Evolutionary conservation across 2,113 vertebrate species (phyloP).

Genomic region (Paramisgurnus dabryanus): DNA sequence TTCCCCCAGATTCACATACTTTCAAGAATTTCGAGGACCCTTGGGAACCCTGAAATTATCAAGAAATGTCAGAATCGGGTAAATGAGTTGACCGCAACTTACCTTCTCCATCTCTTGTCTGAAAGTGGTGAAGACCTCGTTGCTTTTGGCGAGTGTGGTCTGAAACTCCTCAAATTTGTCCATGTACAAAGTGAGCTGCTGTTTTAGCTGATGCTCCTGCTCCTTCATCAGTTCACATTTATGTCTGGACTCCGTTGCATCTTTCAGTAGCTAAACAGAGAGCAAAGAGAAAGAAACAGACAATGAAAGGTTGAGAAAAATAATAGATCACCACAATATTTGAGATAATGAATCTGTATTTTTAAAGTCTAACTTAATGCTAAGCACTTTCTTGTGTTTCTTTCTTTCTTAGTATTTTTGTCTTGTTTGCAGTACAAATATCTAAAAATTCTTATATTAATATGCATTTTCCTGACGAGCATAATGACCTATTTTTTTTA

Average conservation of each 20-base stretch:
- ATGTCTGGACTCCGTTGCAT: slow-evolving; percentile 92
- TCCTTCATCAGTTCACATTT: slow-evolving; percentile 98
- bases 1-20: too few species aligned
- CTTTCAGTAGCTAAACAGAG: slow-evolving; percentile 86
- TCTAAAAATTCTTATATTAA: too few species aligned
- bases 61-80: not conserved
- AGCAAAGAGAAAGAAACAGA: too few species aligned
- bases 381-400: too few species aligned
- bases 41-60: not conserved
- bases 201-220: slow-evolving; percentile 94
- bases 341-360: not conserved
- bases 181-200: slow-evolving; percentile 98
- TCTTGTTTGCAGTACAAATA: too few species aligned
- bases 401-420: too few species aligned
- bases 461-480: too few species aligned
- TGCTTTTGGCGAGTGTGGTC: slow-evolving; percentile 97
- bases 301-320: too few species aligned
- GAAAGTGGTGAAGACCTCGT: slow-evolving; percentile 98
- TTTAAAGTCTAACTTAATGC: not conserved
- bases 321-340: too few species aligned
- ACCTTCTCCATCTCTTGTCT: slow-evolving; percentile 99
- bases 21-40: too few species aligned
- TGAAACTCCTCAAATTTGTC: slow-evolving; percentile 99
- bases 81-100: slow-evolving; percentile 18
- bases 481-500: too few species aligned